Percentiles rank a stretch among this genome's conserved stretches.
These are phyloP conservation scores for Oxyteleia sp. DNA, from an alignment of 2,888 invertebrate species.

Conservation along the genomic window DNA sequence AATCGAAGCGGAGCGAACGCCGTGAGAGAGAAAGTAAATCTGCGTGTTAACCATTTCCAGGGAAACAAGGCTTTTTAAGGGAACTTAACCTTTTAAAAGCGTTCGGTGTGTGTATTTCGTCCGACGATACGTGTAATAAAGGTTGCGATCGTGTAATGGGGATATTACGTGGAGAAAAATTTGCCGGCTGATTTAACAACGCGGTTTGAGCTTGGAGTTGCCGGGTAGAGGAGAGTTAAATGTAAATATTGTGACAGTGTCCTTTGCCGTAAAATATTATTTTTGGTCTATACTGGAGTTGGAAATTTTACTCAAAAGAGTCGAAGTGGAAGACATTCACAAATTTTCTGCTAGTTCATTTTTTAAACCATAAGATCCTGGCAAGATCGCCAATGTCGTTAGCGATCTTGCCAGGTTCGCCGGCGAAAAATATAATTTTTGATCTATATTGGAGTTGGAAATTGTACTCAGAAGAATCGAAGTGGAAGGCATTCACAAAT, in stretches of 20 bases:
- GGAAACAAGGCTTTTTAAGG: slow-evolving; percentile 44
- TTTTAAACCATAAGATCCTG: too few relatives aligned
- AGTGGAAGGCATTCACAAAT: too few relatives aligned
- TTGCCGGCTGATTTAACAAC: slow-evolving; percentile 31
- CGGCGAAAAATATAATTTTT: too few relatives aligned
- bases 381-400: too few relatives aligned
- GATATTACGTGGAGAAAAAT: slow-evolving; percentile 35
- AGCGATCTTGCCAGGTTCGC: too few relatives aligned
- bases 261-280: too few relatives aligned
- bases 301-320: too few relatives aligned
- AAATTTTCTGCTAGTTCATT: too few relatives aligned
- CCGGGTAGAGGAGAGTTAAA: slow-evolving; percentile 30
- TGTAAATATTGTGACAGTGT: slow-evolving; percentile 27
- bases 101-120: slow-evolving; percentile 14
- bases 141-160: slow-evolving; percentile 47
- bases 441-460: too few relatives aligned
- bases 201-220: slow-evolving; percentile 7
- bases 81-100: slow-evolving; percentile 53
- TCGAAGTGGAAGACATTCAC: too few relatives aligned
- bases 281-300: too few relatives aligned
- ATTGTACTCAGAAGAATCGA: too few relatives aligned
- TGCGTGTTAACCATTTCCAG: slow-evolving; percentile 25
- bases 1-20: slow-evolving; percentile 14
- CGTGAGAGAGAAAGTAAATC: slow-evolving; percentile 26
- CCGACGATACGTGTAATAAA: slow-evolving; percentile 45